phyloP scores from a whole-genome alignment of 2,888 invertebrate genomes.

The Elmis aenea region DNA sequence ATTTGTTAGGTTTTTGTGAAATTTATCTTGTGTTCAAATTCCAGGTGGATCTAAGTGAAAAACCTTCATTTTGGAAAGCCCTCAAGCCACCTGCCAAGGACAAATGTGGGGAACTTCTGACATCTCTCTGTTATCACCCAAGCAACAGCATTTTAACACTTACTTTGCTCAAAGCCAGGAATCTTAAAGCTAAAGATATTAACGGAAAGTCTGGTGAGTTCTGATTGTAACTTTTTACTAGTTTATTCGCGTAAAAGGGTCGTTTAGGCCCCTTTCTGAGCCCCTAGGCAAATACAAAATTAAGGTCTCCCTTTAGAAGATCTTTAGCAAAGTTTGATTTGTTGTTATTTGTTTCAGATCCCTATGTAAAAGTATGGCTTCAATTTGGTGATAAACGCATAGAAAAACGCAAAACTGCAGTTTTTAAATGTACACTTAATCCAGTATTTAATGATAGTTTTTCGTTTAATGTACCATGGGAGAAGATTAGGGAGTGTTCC shows the following conservation, averaged over 20 bases:
- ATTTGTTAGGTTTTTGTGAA: too few relatives aligned
- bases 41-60: conserved; percentile 86
- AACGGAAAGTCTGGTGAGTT: conserved; percentile 85
- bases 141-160: conserved; percentile 90
- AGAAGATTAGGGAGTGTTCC: conserved; percentile 91
- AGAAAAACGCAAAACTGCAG: conserved; percentile 93
- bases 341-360: conserved; percentile 69
- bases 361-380: conserved; percentile 97
- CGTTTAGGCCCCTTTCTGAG: too few relatives aligned
- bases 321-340: too few relatives aligned
- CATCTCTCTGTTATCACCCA: conserved; percentile 92
- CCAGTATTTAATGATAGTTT: conserved; percentile 96
- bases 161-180: conserved; percentile 86
- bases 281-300: too few relatives aligned
- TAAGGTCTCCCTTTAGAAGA: too few relatives aligned
- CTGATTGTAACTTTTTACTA: conserved; percentile 1
- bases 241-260: conserved; percentile 1
- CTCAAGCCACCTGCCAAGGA: conserved; percentile 88
- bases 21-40: too few relatives aligned
- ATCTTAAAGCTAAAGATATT: conserved; percentile 93
- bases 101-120: conserved; percentile 86
- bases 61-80: conserved; percentile 93
- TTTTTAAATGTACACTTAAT: conserved; percentile 90
- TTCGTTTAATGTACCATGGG: conserved; percentile 95
- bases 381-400: conserved; percentile 92